Percentiles rank a stretch among this genome's conserved stretches.
Evolutionary conservation across 2,797 vertebrate species (phyloP).

Genomic region (Enteromius radiatus): DNA sequence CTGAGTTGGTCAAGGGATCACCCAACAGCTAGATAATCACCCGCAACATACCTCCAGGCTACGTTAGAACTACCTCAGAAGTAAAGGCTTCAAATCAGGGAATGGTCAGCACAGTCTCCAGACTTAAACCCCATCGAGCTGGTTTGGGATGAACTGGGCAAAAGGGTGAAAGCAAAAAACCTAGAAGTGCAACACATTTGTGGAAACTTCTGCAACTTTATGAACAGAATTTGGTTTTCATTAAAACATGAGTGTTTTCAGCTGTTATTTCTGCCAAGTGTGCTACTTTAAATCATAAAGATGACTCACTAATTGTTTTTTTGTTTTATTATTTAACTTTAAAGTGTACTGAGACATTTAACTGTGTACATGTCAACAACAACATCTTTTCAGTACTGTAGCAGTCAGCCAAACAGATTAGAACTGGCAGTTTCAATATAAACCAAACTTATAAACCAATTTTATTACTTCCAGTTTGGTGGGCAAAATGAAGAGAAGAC

Average conservation of each 20-base stretch:
- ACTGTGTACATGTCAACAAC: not conserved
- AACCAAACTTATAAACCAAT: no score
- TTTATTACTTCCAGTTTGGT: not conserved
- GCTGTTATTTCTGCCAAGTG: not conserved
- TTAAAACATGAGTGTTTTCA: not conserved
- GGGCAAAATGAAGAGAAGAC: constrained; percentile 51
- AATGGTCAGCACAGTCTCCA: not conserved
- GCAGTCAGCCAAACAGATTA: not conserved
- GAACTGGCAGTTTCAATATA: not conserved
- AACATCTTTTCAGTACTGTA: not conserved
- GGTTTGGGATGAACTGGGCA: not conserved
- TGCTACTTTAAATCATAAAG: not conserved
- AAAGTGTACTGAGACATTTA: not conserved
- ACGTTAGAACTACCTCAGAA: constrained; percentile 22
- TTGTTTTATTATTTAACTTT: not conserved
- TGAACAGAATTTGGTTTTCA: not conserved
- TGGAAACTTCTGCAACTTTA: not conserved
- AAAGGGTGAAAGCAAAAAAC: constrained; percentile 16
- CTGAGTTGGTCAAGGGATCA: not conserved
- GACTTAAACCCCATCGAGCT: constrained; percentile 8
- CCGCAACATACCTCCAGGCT: constrained; percentile 15
- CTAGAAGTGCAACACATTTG: constrained; percentile 11
- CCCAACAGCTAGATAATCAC: constrained; percentile 12
- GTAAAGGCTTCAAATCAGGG: constrained; percentile 6
- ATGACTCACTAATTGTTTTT: not conserved